These are phyloP conservation scores for Lepidurus apus DNA, from an alignment of 1,140 invertebrate species.

Conservation along the genomic window DNA sequence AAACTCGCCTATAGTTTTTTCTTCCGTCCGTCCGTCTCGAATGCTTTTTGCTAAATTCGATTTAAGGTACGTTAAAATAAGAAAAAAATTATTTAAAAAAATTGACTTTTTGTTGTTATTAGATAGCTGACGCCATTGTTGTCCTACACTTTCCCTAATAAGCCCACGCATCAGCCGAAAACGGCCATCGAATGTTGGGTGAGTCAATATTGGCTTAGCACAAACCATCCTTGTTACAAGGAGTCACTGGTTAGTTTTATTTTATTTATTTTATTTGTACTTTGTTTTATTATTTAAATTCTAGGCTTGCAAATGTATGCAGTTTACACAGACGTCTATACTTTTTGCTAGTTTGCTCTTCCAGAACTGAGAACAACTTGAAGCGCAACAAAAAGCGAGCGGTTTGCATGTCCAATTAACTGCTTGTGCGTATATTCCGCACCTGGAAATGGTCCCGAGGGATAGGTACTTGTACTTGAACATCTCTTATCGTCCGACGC, in stretches of 20 bases:
- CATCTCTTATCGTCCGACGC: not conserved
- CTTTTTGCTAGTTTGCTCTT: not conserved
- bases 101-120: not conserved
- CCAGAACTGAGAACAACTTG: not conserved
- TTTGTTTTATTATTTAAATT: too few species aligned
- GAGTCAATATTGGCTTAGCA: slow-evolving; percentile 1
- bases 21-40: too few species aligned
- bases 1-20: too few species aligned
- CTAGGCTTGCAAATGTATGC: not conserved
- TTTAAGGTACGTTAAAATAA: too few species aligned
- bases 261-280: not conserved
- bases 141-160: not conserved
- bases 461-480: not conserved
- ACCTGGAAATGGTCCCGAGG: not conserved
- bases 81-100: not conserved
- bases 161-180: slow-evolving; percentile 1
- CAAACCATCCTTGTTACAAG: not conserved
- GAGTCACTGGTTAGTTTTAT: not conserved
- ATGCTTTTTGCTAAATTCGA: too few species aligned
- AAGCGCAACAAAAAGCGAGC: not conserved
- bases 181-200: not conserved
- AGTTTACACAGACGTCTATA: not conserved
- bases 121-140: not conserved
- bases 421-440: not conserved
- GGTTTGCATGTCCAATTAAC: slow-evolving; percentile 3